Base-by-base conservation (phyloP, 2,888 invertebrate species). In the Habroteleia sp. region DNA sequence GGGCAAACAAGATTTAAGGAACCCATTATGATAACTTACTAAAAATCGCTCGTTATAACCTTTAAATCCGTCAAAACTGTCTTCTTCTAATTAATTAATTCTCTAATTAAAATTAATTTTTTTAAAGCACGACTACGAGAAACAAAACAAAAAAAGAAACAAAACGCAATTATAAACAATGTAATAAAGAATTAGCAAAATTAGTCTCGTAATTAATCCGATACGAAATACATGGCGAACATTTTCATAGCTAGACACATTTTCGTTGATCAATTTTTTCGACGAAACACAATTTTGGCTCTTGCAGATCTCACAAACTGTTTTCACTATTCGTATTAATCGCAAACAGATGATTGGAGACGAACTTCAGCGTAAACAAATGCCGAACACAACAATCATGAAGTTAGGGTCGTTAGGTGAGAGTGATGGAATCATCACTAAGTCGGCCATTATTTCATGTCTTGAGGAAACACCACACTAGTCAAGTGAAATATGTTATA, bases 1-100 rank as follows among this genome's bases (percentile, higher is more conserved):
- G 93, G 92, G 79, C 93, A 93, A 76, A 89, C 84, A 82, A 90
- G 83, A 79, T 83, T 85, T 83, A 89, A 80, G 58, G 90, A 90
- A 84, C 90, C 91, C 92, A 92, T 92, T 82, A 44, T 77, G 33
- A 31, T 46, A 60, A 58, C 44, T 44, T 44, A 58, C 44, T 58
- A 33, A 8, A 14, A 2, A 1, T 11, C 7, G n/a, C 17, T 33
- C 16, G 2, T 29, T 39, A 13, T 50, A 52, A 50, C 56, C 44
- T 27, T 44, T 37, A 20, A 1, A 2, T 7, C 20, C 27, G 14
- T 27, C 14, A 42, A 63, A 8, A 29, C 1, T 1, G 2, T 29
- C 6, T 1, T 37, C 13, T 7, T 50, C 27, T 31, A 14, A 4
- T 11, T 31, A 44, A n/a, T n/a, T n/a, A n/a, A n/a, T n/a, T n/a